Evolutionary conservation across 1,140 invertebrate genomes (phyloP).

Genomic region (Brachionus paranguensis): DNA sequence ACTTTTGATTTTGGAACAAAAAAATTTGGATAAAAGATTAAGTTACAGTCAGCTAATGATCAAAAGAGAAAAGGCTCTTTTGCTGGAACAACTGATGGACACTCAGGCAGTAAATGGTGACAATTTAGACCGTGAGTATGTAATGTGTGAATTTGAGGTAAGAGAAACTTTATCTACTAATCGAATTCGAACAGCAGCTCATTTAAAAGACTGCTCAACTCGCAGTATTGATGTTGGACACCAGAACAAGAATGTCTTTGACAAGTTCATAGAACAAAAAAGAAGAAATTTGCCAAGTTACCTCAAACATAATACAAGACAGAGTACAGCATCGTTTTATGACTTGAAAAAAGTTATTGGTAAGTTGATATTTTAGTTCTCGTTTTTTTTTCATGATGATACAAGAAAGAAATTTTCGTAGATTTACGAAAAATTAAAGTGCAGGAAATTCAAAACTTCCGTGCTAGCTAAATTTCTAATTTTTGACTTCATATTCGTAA

Average conservation of each 20-base stretch:
- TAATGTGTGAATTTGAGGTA: neutral
- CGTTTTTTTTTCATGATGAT: too few species aligned
- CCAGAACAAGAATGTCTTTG: neutral
- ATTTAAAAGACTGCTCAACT: neutral
- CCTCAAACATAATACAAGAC: neutral
- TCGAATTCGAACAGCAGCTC: neutral
- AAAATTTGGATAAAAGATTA: neutral
- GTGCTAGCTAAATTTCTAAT: too few species aligned
- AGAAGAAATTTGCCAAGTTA: neutral
- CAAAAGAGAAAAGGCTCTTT: constrained; percentile 11
- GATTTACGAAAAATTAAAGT: too few species aligned
- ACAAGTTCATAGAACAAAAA: constrained; percentile 19
- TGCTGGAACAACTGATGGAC: constrained; percentile 22
- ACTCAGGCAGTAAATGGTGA: neutral
- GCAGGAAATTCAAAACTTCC: too few species aligned
- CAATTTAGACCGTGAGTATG: neutral
- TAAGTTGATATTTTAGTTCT: neutral
- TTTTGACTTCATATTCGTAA: too few species aligned
- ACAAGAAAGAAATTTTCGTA: too few species aligned
- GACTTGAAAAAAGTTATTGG: constrained; percentile 14
- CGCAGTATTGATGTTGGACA: constrained; percentile 6
- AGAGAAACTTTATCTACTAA: neutral
- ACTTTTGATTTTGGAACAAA: neutral
- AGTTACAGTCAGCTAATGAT: neutral
- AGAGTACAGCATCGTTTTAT: neutral